These are phyloP conservation scores for Cephus sareptanus DNA, from an alignment of 2,888 invertebrate species.

Conservation along the genomic window DNA sequence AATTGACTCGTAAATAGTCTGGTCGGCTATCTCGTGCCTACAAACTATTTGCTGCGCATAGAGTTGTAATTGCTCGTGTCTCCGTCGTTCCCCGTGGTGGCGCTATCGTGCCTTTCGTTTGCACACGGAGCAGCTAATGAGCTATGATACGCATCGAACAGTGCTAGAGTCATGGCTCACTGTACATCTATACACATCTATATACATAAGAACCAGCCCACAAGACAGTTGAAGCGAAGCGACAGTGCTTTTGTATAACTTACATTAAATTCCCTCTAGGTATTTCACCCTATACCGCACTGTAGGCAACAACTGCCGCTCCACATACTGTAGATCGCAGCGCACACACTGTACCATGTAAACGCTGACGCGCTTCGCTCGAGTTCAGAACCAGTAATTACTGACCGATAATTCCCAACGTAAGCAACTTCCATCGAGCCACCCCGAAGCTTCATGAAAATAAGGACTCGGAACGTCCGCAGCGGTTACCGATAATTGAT, in stretches of 20 bases:
- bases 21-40: conserved; percentile 49
- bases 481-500: neutral
- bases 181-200: neutral
- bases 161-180: conserved; percentile 25
- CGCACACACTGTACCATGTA: neutral
- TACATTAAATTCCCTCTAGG: neutral
- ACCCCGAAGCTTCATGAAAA: neutral
- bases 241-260: neutral
- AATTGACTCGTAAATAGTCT: neutral
- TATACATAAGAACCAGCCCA: neutral
- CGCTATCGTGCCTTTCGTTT: conserved; percentile 51
- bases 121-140: conserved; percentile 61
- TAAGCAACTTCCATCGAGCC: neutral
- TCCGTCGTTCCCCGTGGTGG: conserved; percentile 38
- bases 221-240: neutral
- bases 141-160: conserved; percentile 64
- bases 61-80: conserved; percentile 64
- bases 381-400: conserved; percentile 19
- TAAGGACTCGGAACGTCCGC: neutral
- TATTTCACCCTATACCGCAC: neutral
- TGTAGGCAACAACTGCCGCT: neutral
- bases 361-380: neutral
- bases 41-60: conserved; percentile 60
- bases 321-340: neutral
- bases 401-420: conserved; percentile 17